Percentiles rank a stretch among this genome's conserved stretches.
Conservation (phyloP, 2,888 invertebrate species). For the Idaea dimidiata region DNA sequence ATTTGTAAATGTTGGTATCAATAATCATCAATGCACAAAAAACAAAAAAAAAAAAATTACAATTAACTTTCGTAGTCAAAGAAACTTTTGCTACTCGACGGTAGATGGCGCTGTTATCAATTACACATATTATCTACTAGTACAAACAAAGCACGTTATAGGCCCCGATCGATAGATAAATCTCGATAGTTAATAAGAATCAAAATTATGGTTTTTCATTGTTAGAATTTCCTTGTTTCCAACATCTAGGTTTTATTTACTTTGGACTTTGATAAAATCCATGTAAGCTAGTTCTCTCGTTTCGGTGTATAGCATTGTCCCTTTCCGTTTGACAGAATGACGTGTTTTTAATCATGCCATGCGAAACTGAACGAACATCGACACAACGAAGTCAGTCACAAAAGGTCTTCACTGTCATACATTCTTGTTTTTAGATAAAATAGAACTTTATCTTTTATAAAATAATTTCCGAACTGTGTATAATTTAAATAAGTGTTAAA, state of each 20-base stretch:
- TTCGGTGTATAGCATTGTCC: constrained; percentile 42
- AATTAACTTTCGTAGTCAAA: not conserved
- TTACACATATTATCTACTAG: not conserved
- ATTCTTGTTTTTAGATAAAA: constrained; percentile 56
- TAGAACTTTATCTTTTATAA: constrained; percentile 38
- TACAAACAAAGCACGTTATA: not conserved
- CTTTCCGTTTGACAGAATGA: constrained; percentile 60
- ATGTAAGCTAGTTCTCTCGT: constrained; percentile 25
- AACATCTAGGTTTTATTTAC: not conserved
- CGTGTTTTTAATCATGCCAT: constrained; percentile 54
- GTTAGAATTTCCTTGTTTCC: not conserved
- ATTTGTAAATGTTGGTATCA: too few relatives aligned
- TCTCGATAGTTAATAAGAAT: too few relatives aligned
- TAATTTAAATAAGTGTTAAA: constrained; percentile 22
- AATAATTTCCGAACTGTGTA: constrained; percentile 33
- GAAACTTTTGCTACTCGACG: constrained; percentile 26
- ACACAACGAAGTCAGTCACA: constrained; percentile 69
- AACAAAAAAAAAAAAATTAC: not conserved
- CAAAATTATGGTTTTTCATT: not conserved
- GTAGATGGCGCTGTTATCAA: constrained; percentile 31
- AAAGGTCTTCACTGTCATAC: constrained; percentile 50
- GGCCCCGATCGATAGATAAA: not conserved
- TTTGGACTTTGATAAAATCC: not conserved
- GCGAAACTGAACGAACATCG: constrained; percentile 10
- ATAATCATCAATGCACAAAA: not conserved